phyloP scores from a whole-genome alignment of 2,113 vertebrate species.

The Charadrius vociferus region DNA sequence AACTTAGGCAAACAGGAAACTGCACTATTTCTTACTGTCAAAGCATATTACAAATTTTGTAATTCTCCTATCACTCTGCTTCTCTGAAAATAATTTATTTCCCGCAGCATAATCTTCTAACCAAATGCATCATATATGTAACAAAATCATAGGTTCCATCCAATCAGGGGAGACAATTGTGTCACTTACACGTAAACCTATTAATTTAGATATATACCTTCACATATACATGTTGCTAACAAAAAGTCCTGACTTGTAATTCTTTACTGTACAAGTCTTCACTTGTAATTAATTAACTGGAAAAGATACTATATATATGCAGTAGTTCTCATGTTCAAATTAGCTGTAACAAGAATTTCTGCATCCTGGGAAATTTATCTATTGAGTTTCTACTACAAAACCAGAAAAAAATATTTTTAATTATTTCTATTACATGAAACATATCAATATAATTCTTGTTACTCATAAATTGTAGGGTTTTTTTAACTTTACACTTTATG shows the following conservation, averaged over 20 bases:
- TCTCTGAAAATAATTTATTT: background rate
- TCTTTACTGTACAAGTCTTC: background rate
- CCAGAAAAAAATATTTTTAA: background rate
- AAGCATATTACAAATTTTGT: background rate
- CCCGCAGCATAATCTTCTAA: background rate
- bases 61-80: background rate
- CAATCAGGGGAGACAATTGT: background rate
- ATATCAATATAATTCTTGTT: background rate
- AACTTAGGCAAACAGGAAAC: background rate
- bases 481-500: background rate
- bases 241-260: background rate
- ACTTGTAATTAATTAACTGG: background rate
- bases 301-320: background rate
- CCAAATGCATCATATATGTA: background rate
- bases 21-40: background rate
- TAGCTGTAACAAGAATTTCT: background rate
- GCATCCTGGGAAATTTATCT: background rate
- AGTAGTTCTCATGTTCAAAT: background rate
- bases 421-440: background rate
- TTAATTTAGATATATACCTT: background rate
- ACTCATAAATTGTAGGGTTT: background rate
- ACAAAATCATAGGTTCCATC: background rate
- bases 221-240: no score
- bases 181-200: background rate
- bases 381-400: background rate